Conservation (phyloP, 1,140 invertebrate genomes). For the Macrobrachium rosenbergii region DNA sequence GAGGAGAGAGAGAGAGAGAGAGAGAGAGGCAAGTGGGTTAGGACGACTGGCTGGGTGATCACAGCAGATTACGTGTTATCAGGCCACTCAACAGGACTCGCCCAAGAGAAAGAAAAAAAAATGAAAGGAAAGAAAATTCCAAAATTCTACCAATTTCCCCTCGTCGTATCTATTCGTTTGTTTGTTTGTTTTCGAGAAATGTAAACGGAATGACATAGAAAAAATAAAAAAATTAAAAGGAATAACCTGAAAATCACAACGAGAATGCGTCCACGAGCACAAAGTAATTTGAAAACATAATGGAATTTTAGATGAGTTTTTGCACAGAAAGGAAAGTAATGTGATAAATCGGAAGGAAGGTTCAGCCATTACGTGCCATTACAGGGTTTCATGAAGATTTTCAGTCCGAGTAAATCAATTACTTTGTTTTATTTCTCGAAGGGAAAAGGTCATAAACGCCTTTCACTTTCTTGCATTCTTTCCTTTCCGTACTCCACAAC, state of each 20-base stretch:
- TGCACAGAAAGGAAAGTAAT: too few species aligned
- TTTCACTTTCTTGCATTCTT: too few species aligned
- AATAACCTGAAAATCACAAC: neutral
- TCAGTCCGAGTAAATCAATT: too few species aligned
- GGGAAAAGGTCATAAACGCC: too few species aligned
- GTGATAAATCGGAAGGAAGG: too few species aligned
- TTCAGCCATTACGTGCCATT: too few species aligned
- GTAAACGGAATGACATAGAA: neutral
- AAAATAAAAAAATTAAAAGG: neutral
- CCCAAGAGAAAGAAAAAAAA: neutral
- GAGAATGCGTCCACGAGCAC: neutral
- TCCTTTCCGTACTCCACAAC: too few species aligned
- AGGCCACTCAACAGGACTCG: constrained; percentile 4
- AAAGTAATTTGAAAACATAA: neutral
- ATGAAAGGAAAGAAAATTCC: neutral
- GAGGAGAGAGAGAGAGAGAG: neutral
- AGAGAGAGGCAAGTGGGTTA: neutral
- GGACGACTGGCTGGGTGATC: constrained; percentile 10
- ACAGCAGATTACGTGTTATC: constrained; percentile 41
- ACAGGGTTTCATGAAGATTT: too few species aligned
- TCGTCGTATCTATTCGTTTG: too few species aligned
- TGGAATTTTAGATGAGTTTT: neutral
- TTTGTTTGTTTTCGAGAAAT: neutral
- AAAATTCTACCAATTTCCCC: neutral
- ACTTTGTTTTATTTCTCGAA: too few species aligned